Conservation (phyloP, 2,888 invertebrate genomes). For the Brenthis ino region DNA sequence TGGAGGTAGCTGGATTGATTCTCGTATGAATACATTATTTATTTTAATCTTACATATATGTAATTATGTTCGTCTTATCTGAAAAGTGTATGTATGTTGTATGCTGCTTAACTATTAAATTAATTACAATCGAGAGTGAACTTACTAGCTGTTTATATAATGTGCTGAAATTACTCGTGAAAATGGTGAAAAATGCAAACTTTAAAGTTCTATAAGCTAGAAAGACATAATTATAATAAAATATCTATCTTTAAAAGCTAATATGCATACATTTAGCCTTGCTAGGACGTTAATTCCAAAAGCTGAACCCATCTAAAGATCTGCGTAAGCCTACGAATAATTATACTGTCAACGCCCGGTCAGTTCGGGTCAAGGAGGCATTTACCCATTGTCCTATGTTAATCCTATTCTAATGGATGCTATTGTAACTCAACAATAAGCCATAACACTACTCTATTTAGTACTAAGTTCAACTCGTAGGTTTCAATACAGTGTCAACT, state of each 20-base stretch:
- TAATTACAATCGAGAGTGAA: too few species aligned
- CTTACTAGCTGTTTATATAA: too few species aligned
- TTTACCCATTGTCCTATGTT: constrained; percentile 15
- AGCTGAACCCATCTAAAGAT: constrained; percentile 9
- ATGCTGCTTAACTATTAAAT: too few species aligned
- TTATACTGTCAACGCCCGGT: constrained; percentile 24
- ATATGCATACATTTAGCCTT: neutral
- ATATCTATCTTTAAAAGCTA: neutral
- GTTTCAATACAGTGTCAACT: neutral
- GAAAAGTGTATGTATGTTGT: too few species aligned
- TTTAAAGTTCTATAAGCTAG: too few species aligned
- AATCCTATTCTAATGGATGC: constrained; percentile 29
- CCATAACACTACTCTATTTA: constrained; percentile 12
- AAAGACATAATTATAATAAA: too few species aligned
- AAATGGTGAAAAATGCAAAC: too few species aligned
- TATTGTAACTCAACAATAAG: constrained; percentile 23
- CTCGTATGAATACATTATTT: too few species aligned
- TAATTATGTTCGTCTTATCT: too few species aligned
- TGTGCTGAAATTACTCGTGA: too few species aligned
- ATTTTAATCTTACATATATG: too few species aligned
- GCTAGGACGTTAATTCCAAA: constrained; percentile 1
- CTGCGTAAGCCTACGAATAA: constrained; percentile 14
- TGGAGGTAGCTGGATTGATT: too few species aligned
- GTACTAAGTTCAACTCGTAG: neutral
- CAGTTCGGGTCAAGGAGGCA: constrained; percentile 19